These are phyloP conservation scores for human DNA, from an alignment of 2,113 vertebrate genomes.

Conservation along the genomic window GRCh38 chr15:57806501-57807000, in stretches of 20 bases:
- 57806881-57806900: neutral
- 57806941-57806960: neutral
- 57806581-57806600: neutral
- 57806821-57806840: neutral
- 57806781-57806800: neutral
- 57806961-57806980: neutral
- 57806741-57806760: neutral
- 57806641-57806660: neutral
- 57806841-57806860: neutral
- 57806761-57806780: neutral
- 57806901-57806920: neutral
- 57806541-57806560: neutral
- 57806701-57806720: neutral
- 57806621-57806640: constrained; percentile 27
- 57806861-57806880: neutral
- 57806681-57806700: neutral
- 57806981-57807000: constrained; percentile 45
- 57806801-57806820: neutral
- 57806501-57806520: neutral
- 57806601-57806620: neutral
- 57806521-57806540: neutral
- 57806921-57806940: neutral
- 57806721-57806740: neutral
- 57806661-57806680: constrained; percentile 10
- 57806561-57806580: neutral